Evolutionary conservation across 2,797 vertebrate genomes (phyloP), one percentile per base, ranked within the genome.

Genomic region (Tympanoctomys barrerae): DNA sequence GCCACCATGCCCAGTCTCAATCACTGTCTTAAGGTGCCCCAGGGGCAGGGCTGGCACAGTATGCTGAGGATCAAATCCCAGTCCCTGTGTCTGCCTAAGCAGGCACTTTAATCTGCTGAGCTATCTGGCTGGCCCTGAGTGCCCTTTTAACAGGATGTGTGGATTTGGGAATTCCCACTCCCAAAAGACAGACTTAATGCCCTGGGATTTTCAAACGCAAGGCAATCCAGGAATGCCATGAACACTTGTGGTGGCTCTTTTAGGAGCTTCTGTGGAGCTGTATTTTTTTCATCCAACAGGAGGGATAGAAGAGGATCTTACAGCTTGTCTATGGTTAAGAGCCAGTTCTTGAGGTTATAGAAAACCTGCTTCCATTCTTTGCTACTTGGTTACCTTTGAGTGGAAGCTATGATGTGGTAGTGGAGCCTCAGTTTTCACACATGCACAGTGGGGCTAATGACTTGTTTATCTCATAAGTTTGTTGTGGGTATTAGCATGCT

Each of bases 191-290:
- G 49, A 54, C 3, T 18, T 49, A 62, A 83, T 33, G 46, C 39
- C 46, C 86, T 83, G 42, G 80, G 70, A 18, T 95, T 96, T 95
- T 89, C 73, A 88, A 93, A 73, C 36, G 77, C 82, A 88, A 61
- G 80, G 57, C 62, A 82, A 80, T 28, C 49, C 31, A 39, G 57
- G 31, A 26, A 36, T 14, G 10, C 39, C 26, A 39, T 61, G 19
- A 26, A 5, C 36, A 13, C 84, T 52, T 93, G 84, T 81, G 57
- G 80, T 24, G 70, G 22, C 33, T 83, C 54, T 68, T 71, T 86
- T 68, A 68, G 81, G 92, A 57, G 39, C 49, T 86, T 87, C 92
- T 62, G 52, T 68, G 70, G 89, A 75, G 64, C 33, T 61, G 5
- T 62, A 81, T 84, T 89, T 96, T 90, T 84, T 94, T 77, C 79